These are phyloP conservation scores for Anagrus nilaparvatae DNA, from an alignment of 1,140 invertebrate species.

Conservation along the genomic window DNA sequence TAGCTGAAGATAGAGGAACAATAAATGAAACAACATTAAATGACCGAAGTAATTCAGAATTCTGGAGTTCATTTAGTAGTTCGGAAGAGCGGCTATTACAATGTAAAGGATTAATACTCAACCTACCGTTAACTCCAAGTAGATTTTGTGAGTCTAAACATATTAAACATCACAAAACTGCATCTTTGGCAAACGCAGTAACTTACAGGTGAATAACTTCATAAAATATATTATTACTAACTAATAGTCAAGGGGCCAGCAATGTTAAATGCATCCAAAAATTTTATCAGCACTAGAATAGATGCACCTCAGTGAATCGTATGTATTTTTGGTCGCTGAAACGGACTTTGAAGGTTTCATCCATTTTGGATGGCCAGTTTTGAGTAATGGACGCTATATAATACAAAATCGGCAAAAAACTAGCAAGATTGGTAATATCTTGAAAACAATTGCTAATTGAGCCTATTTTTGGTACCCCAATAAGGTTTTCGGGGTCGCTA, in stretches of 20 bases:
- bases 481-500: too few relatives aligned
- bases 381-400: too few relatives aligned
- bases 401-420: too few relatives aligned
- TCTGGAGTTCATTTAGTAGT: constrained; percentile 68
- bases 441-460: too few relatives aligned
- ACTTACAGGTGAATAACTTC: constrained; percentile 62
- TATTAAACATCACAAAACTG: constrained; percentile 35
- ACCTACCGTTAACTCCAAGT: constrained; percentile 57
- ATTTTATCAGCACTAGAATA: too few relatives aligned
- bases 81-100: constrained; percentile 64
- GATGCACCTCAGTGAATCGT: too few relatives aligned
- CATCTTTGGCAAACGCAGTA: constrained; percentile 49
- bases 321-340: too few relatives aligned
- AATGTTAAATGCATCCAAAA: too few relatives aligned
- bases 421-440: too few relatives aligned
- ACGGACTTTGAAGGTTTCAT: too few relatives aligned
- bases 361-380: too few relatives aligned
- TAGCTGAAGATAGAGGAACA: constrained; percentile 49
- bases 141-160: constrained; percentile 41
- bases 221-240: constrained; percentile 3
- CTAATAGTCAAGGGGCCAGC: neutral
- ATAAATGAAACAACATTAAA: constrained; percentile 52
- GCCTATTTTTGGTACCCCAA: too few relatives aligned
- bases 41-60: constrained; percentile 62
- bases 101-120: constrained; percentile 62